A percentile compares a stretch with the other conserved stretches of the same genome.
Conservation (phyloP, 2,888 invertebrate genomes). For the Drosophila fungiperda region DNA sequence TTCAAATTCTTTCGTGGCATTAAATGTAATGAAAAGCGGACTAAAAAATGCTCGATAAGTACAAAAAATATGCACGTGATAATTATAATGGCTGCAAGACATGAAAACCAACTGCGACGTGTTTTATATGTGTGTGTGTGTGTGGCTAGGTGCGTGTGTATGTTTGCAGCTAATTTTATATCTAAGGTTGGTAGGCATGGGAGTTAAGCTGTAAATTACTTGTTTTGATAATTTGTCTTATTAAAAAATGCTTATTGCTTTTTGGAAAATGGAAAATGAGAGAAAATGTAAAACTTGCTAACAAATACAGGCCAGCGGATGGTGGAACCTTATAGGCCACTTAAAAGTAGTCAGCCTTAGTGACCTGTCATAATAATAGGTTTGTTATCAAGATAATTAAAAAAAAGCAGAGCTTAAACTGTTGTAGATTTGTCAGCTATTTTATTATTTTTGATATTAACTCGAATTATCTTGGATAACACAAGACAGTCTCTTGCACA, state of each 20-base stretch:
- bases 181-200: conserved; percentile 13
- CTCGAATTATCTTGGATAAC: not conserved
- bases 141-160: conserved; percentile 10
- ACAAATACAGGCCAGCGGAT: conserved; percentile 6
- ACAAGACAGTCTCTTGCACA: not conserved
- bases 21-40: conserved; percentile 79
- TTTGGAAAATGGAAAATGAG: conserved; percentile 28
- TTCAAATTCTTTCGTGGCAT: conserved; percentile 78
- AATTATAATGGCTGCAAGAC: conserved; percentile 73
- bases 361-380: conserved; percentile 5
- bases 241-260: conserved; percentile 43
- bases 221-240: conserved; percentile 46
- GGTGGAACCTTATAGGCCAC: conserved; percentile 1
- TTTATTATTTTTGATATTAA: not conserved
- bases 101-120: conserved; percentile 50
- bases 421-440: not conserved
- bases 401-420: not conserved
- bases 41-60: conserved; percentile 69
- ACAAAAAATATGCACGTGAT: conserved; percentile 66
- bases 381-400: not conserved
- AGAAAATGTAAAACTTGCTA: conserved; percentile 13
- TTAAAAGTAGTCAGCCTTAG: not conserved
- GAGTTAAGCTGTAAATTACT: conserved; percentile 47
- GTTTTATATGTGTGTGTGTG: conserved; percentile 13
- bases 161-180: conserved; percentile 20